Conservation (phyloP, 2,113 vertebrate genomes). For the Lagopus leucura region DNA sequence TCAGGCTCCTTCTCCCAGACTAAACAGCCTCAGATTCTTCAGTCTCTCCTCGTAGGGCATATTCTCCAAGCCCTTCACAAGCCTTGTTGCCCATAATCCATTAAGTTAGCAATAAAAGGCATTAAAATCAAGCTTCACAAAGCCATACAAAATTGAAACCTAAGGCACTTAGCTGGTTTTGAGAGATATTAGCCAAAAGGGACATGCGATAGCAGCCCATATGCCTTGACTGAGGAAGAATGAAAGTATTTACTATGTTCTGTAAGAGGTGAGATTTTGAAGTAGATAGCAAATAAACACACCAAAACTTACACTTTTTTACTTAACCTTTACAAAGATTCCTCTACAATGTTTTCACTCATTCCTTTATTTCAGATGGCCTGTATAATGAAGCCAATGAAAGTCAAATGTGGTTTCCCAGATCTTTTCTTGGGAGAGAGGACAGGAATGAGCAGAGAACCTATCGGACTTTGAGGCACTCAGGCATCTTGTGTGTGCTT, state of each 20-base stretch:
- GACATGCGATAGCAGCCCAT: neutral
- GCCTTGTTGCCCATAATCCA: neutral
- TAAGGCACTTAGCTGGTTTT: neutral
- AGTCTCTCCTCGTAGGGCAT: too few species aligned
- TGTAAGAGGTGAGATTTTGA: neutral
- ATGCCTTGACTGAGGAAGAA: neutral
- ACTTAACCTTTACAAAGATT: neutral
- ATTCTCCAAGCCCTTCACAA: too few species aligned
- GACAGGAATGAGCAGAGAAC: neutral
- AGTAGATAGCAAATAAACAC: neutral
- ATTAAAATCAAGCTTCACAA: neutral
- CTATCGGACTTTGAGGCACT: neutral
- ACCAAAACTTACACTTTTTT: neutral
- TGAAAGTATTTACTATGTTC: neutral
- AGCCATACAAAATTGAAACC: neutral
- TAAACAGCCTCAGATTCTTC: too few species aligned
- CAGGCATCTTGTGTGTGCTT: neutral
- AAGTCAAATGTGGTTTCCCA: neutral
- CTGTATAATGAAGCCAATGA: neutral
- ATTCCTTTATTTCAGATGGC: neutral
- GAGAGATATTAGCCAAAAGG: neutral
- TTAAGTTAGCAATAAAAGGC: neutral
- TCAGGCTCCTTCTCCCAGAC: too few species aligned
- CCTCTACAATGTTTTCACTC: neutral
- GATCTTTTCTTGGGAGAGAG: neutral